These are phyloP conservation scores for Periophthalmus modestus DNA, from an alignment of 2,113 vertebrate species.

Conservation along the genomic window DNA sequence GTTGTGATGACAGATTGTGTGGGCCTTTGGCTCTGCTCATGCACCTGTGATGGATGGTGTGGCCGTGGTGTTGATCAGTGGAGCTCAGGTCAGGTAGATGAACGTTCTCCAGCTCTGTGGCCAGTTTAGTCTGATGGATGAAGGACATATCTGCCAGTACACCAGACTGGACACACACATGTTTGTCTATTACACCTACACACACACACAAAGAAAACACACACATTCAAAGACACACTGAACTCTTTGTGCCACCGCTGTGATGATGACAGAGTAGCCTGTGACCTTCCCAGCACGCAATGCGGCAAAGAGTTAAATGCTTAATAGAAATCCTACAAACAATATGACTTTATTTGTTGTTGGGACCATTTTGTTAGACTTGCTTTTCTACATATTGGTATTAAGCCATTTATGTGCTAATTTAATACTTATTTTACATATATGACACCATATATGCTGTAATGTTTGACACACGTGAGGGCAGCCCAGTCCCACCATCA, in stretches of 20 bases:
- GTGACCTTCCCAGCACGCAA: constrained; percentile 78
- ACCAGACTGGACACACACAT: constrained; percentile 51
- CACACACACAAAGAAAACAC: constrained; percentile 13
- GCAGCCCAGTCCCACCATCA: constrained; percentile 72
- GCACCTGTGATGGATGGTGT: constrained; percentile 56
- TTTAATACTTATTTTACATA: neutral
- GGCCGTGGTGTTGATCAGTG: constrained; percentile 61
- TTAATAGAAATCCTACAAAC: no score
- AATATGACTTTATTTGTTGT: constrained; percentile 58
- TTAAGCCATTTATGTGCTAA: neutral
- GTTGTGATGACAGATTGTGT: constrained; percentile 42
- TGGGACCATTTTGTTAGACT: constrained; percentile 24
- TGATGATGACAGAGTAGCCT: constrained; percentile 70
- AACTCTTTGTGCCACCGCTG: constrained; percentile 36
- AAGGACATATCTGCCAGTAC: constrained; percentile 75
- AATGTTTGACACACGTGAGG: constrained; percentile 47
- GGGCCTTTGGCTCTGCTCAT: constrained; percentile 14
- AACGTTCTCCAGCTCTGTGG: constrained; percentile 63
- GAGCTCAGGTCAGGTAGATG: constrained; percentile 69
- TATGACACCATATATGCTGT: constrained; percentile 17
- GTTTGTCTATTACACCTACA: neutral
- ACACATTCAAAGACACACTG: constrained; percentile 24
- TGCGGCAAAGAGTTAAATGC: constrained; percentile 66
- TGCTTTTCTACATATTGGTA: constrained; percentile 1
- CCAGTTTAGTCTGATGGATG: constrained; percentile 74